phyloP scores from a whole-genome alignment of 2,797 vertebrate genomes.

The Synaphobranchus kaupii region DNA sequence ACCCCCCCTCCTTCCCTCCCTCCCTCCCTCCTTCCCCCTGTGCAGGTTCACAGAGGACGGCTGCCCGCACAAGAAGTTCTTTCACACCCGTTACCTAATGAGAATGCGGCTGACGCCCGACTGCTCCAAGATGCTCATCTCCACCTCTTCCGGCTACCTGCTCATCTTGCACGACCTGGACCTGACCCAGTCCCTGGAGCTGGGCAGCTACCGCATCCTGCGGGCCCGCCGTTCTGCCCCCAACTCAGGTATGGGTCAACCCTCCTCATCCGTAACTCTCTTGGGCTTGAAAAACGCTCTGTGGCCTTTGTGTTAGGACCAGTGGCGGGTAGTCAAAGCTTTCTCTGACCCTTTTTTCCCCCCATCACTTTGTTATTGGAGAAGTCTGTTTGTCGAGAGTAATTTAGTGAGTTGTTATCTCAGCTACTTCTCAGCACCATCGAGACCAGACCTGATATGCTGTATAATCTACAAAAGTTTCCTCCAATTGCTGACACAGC shows the following conservation, averaged over 20 bases:
- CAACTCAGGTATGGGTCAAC: slow-evolving; percentile 77
- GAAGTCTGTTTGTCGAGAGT: background rate
- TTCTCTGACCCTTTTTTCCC: background rate
- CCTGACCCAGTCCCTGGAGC: slow-evolving; percentile 95
- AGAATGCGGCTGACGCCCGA: slow-evolving; percentile 96
- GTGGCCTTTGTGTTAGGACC: too few species aligned
- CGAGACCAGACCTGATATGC: background rate
- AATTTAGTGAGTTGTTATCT: background rate
- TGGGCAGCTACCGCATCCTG: slow-evolving; percentile 94
- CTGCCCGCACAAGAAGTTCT: slow-evolving; percentile 98
- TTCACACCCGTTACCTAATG: slow-evolving; percentile 98
- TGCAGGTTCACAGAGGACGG: slow-evolving; percentile 95
- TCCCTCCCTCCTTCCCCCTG: background rate
- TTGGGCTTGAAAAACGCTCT: background rate
- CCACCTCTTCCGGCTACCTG: slow-evolving; percentile 96
- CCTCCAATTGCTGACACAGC: background rate
- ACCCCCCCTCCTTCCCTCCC: background rate
- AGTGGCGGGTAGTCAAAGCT: background rate
- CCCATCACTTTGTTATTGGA: background rate
- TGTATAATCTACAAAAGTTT: background rate
- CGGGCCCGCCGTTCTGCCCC: slow-evolving; percentile 88
- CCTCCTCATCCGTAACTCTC: too few species aligned
- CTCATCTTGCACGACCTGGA: slow-evolving; percentile 97
- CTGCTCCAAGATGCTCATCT: slow-evolving; percentile 99
- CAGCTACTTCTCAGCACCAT: background rate